Evolutionary conservation across 2,113 vertebrate species (phyloP), one percentile per base, ranked within the genome.

Genomic region (Charadrius vociferus): DNA sequence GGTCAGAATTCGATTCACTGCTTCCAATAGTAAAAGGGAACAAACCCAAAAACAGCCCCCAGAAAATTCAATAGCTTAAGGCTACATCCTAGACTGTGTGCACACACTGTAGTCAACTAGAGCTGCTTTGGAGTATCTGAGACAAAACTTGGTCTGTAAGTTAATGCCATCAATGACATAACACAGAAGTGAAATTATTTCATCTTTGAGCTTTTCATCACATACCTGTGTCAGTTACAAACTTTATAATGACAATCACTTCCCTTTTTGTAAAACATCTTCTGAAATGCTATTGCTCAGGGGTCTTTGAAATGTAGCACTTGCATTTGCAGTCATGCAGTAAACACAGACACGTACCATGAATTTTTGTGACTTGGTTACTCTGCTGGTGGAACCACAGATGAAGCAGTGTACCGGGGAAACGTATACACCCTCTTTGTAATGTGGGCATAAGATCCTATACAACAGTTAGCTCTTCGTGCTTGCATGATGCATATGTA

Each of bases 11-110:
- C 5, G 7, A 13, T 97, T 94, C 77, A 89, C 53, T 86, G 66
- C 34, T 45, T 94, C 50, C 78, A 81, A 37, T 14, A 86, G 7
- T n/a, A 90, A 95, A 92, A 86, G 47, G 79, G 81, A 92, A 81
- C 36, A 81, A 92, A 96, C 75, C 26, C 27, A 77, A 41, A 68
- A 75, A 23, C 21, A 75, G 16, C 13, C 21, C 47, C 52, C 20
- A 80, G 86, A 88, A 97, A 95, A 43, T 95, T 93, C 67, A 93
- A 65, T 78, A 67, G 73, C 56, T 97, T 86, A 92, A 89, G 72
- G 43, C 66, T 95, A 74, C 24, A 70, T 68, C 52, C 45, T 58
- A 43, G 47, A 37, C n/a, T 59, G 22, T n/a, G 22, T 26, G n/a
- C 19, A 71, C 41, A 41, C 15, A 30, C 9, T 71, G 27, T 52